phyloP scores from a whole-genome alignment of 1,140 invertebrate genomes.

The Lanistes nyassanus region DNA sequence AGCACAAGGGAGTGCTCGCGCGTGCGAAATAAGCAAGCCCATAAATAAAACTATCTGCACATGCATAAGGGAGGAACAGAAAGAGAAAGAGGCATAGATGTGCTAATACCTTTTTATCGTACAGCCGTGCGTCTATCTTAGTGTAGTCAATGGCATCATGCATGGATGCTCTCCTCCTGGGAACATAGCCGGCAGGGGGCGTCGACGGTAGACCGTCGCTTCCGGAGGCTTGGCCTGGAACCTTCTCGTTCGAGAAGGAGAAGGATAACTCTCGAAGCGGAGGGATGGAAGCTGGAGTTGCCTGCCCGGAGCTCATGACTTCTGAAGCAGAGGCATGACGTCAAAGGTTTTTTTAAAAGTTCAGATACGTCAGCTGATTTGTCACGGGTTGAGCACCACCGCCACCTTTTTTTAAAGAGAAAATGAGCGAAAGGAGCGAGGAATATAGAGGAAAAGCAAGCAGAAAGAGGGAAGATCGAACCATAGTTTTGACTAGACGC shows the following conservation, averaged over 20 bases:
- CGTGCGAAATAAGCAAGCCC: background rate
- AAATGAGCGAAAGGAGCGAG: too few relatives aligned
- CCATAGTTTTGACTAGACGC: too few relatives aligned
- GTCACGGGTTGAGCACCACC: too few relatives aligned
- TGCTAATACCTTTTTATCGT: slow-evolving; percentile 50
- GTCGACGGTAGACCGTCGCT: slow-evolving; percentile 38
- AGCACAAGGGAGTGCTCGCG: background rate
- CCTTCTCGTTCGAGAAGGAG: slow-evolving; percentile 41
- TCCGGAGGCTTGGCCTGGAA: slow-evolving; percentile 12
- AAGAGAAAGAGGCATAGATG: background rate
- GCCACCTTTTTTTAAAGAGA: too few relatives aligned
- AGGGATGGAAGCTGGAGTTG: slow-evolving; percentile 44
- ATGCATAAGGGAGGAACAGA: slow-evolving; percentile 1
- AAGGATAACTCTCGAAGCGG: slow-evolving; percentile 48
- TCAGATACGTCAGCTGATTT: too few relatives aligned
- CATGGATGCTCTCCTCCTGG: slow-evolving; percentile 54
- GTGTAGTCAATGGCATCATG: slow-evolving; percentile 58
- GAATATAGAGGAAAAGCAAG: too few relatives aligned
- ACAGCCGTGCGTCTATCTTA: slow-evolving; percentile 56
- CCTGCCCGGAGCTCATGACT: slow-evolving; percentile 45
- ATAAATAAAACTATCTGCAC: background rate
- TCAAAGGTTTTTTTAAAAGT: too few relatives aligned
- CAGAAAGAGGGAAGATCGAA: too few relatives aligned
- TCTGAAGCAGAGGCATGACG: slow-evolving; percentile 40
- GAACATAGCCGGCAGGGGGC: slow-evolving; percentile 41